Conservation (phyloP, 2,113 vertebrate species). For the Pao palembangensis region DNA sequence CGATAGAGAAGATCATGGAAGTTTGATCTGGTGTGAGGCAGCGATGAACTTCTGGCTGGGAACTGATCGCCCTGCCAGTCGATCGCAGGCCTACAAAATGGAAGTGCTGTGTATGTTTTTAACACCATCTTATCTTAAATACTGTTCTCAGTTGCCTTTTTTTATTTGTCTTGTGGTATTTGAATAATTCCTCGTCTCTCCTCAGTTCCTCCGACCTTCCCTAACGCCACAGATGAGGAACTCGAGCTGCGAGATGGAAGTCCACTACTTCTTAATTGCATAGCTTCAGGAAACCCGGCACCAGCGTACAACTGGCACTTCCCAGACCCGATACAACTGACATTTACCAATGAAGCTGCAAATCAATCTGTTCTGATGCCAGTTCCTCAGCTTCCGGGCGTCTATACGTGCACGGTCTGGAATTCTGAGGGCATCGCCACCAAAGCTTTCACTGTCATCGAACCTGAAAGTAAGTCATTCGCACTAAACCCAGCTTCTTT, state of each 20-base stretch:
- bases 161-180: neutral
- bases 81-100: neutral
- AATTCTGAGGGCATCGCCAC: conserved; percentile 20
- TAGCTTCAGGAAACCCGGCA: conserved; percentile 55
- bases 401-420: conserved; percentile 57
- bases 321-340: neutral
- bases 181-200: neutral
- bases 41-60: conserved; percentile 43
- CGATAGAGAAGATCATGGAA: conserved; percentile 25
- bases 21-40: conserved; percentile 54
- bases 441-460: conserved; percentile 55
- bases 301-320: conserved; percentile 52
- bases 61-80: rapidly evolving
- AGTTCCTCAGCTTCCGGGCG: conserved; percentile 29
- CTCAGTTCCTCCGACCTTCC: conserved; percentile 64
- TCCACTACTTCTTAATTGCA: conserved; percentile 52
- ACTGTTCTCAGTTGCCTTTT: neutral
- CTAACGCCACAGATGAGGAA: conserved; percentile 11
- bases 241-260: conserved; percentile 1
- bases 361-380: conserved; percentile 9
- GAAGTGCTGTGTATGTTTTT: conserved; percentile 52
- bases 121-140: neutral
- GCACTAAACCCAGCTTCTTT: neutral
- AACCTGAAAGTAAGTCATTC: conserved; percentile 42
- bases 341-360: neutral